phyloP scores from a whole-genome alignment of 2,113 vertebrate species.

The Zingel zingel region DNA sequence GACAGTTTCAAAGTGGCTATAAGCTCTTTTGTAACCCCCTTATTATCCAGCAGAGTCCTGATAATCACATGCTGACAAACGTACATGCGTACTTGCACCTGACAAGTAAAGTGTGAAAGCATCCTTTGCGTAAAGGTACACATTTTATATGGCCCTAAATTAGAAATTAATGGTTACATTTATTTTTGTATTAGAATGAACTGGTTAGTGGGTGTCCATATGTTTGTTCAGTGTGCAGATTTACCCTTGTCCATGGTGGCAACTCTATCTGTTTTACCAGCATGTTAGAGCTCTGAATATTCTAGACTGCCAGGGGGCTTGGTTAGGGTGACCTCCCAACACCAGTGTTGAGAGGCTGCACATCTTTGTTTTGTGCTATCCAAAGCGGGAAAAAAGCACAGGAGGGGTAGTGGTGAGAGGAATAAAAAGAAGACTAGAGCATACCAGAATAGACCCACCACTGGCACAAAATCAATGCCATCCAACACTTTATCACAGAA shows the following conservation, averaged over 20 bases:
- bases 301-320: conserved; percentile 13
- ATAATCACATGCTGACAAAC: not conserved
- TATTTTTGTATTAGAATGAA: not conserved
- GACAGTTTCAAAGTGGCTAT: not conserved
- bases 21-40: not conserved
- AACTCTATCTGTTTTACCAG: not conserved
- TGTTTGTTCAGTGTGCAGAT: conserved; percentile 2
- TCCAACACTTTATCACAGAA: conserved; percentile 70
- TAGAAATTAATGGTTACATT: not conserved
- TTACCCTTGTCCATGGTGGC: not conserved
- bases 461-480: conserved; percentile 82
- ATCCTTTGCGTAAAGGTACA: not conserved
- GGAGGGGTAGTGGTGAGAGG: conserved; percentile 11
- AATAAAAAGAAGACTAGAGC: conserved; percentile 37
- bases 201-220: not conserved
- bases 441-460: conserved; percentile 56
- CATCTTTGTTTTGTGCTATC: conserved; percentile 62
- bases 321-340: conserved; percentile 47
- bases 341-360: conserved; percentile 17
- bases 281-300: conserved; percentile 6
- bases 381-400: conserved; percentile 43
- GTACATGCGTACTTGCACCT: not conserved
- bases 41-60: not conserved
- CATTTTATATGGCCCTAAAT: not conserved
- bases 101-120: not conserved